Percentiles rank a stretch among this genome's conserved stretches.
Conservation (phyloP, 2,888 invertebrate species). For the Melipona bicolor region DNA sequence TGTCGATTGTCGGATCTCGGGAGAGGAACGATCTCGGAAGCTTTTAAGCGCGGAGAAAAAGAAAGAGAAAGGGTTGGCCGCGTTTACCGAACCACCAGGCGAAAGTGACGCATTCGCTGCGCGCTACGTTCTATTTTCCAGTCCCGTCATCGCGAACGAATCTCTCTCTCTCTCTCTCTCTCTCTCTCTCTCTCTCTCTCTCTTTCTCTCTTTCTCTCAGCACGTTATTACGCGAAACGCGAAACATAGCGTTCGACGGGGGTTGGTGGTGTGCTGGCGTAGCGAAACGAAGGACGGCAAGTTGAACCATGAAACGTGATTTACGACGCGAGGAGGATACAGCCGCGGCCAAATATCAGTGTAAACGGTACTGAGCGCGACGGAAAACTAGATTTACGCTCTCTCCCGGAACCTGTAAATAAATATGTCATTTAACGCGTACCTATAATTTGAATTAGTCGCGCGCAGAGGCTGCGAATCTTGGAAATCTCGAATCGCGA, state of each 20-base stretch:
- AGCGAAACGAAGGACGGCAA: background rate
- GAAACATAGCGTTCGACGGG: constrained; percentile 12
- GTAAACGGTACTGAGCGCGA: constrained; percentile 75
- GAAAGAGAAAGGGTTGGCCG: background rate
- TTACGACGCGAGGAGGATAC: constrained; percentile 59
- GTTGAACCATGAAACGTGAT: constrained; percentile 61
- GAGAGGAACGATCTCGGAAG: background rate
- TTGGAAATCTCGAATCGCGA: background rate
- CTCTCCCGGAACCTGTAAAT: constrained; percentile 73
- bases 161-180: constrained; percentile 12
- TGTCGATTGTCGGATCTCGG: too few relatives aligned
- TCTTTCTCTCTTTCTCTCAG: too few relatives aligned
- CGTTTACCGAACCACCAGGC: constrained; percentile 14
- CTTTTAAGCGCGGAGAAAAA: background rate
- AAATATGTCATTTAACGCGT: constrained; percentile 61
- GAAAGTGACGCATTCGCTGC: constrained; percentile 38
- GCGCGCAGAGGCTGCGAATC: background rate
- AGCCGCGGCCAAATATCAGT: constrained; percentile 64
- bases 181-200: constrained; percentile 11
- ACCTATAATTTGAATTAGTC: constrained; percentile 43
- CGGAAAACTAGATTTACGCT: constrained; percentile 77
- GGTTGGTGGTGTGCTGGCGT: background rate
- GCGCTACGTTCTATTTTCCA: constrained; percentile 50
- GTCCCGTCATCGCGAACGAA: constrained; percentile 52
- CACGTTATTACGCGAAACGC: constrained; percentile 55